Conservation (phyloP, 2,113 vertebrate genomes). For the Galbula dea region DNA sequence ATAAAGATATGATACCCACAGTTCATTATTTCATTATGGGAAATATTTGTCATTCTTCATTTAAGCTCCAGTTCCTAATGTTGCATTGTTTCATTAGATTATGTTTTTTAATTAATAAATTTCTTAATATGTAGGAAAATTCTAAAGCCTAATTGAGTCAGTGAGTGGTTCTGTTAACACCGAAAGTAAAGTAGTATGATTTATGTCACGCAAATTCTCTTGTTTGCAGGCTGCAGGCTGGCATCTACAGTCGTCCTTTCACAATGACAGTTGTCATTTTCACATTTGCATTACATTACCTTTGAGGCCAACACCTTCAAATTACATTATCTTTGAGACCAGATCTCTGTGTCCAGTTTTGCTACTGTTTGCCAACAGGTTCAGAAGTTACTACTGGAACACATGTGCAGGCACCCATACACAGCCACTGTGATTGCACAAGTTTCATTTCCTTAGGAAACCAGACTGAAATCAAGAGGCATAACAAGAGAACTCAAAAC, state of each 20-base stretch:
- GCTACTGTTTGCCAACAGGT: not conserved
- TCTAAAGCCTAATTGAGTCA: not conserved
- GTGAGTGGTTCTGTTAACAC: not conserved
- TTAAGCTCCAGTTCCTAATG: not conserved
- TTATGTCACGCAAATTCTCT: not conserved
- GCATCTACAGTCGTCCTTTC: not conserved
- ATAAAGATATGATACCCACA: not conserved
- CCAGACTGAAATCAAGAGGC: not conserved
- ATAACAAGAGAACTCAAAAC: not conserved
- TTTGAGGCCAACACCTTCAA: not conserved
- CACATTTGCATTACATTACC: not conserved
- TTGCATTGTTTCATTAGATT: not conserved
- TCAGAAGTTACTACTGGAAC: not conserved
- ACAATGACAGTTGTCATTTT: no score
- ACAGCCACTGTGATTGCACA: not conserved
- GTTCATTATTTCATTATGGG: not conserved
- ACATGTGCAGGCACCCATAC: not conserved
- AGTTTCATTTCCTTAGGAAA: conserved; percentile 48
- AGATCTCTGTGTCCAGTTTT: not conserved
- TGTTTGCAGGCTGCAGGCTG: not conserved
- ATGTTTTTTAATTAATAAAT: not conserved
- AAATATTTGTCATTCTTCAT: not conserved
- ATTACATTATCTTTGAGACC: not conserved
- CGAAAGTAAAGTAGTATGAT: not conserved
- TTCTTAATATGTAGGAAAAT: not conserved